Conservation (phyloP, 2,888 invertebrate species). For the Drosophila fungiperda region DNA sequence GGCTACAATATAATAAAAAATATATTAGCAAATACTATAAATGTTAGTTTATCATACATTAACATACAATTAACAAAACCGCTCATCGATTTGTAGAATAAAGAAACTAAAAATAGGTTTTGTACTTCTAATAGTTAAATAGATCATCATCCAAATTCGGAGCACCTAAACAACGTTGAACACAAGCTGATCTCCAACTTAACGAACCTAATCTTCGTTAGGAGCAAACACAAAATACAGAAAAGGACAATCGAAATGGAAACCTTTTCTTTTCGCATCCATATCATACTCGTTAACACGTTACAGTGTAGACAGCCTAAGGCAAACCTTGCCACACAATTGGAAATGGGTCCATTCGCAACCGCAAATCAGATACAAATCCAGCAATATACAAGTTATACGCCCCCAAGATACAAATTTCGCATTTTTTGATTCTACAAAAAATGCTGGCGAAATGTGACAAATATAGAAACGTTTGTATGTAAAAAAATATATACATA, state of each 20-base stretch:
- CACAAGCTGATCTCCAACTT: conserved; percentile 1
- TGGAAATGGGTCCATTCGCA: conserved; percentile 16
- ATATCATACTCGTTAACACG: conserved; percentile 13
- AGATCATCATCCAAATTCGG: neutral
- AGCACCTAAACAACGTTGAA: neutral
- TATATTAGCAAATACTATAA: neutral
- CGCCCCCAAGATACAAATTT: conserved; percentile 68
- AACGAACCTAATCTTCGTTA: neutral
- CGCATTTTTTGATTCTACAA: conserved; percentile 54
- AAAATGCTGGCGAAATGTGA: conserved; percentile 68
- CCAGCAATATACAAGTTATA: conserved; percentile 61
- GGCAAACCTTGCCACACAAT: conserved; percentile 13
- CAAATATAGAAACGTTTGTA: conserved; percentile 13
- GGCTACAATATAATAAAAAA: neutral
- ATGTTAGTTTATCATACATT: too few relatives aligned
- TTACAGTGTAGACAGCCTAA: conserved; percentile 19
- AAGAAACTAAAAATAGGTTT: neutral
- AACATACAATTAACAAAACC: neutral
- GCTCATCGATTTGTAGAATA: neutral
- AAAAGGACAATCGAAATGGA: neutral
- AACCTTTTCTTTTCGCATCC: conserved; percentile 4
- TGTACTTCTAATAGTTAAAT: too few relatives aligned
- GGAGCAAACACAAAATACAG: too few relatives aligned
- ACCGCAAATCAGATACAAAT: conserved; percentile 53
- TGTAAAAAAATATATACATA: conserved; percentile 59